A percentile compares a stretch with the other conserved stretches of the same genome.
These are phyloP conservation scores for Chionodraco myersi DNA, from an alignment of 2,113 vertebrate genomes.

Conservation along the genomic window DNA sequence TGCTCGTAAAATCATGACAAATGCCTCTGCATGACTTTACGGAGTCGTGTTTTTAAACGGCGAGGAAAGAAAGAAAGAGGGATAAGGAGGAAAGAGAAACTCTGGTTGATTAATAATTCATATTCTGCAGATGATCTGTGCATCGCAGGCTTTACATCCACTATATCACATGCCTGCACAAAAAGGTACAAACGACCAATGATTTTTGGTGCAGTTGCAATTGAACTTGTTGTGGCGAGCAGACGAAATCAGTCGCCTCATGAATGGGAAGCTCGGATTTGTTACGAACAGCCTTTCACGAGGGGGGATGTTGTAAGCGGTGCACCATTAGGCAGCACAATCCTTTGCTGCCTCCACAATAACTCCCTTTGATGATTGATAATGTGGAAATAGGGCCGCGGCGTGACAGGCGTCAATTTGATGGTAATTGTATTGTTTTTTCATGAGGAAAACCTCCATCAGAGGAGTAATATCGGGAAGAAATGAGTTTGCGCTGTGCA, in stretches of 20 bases:
- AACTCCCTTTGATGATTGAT: slow-evolving; percentile 64
- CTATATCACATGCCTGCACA: slow-evolving; percentile 49
- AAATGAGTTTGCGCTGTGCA: slow-evolving; percentile 53
- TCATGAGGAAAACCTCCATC: slow-evolving; percentile 44
- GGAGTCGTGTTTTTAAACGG: slow-evolving; percentile 57
- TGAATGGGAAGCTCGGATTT: slow-evolving; percentile 58
- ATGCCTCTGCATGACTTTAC: slow-evolving; percentile 59
- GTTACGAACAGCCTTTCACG: slow-evolving; percentile 54
- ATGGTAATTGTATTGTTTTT: slow-evolving; percentile 71
- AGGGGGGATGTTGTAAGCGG: slow-evolving; percentile 36
- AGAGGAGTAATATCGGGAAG: slow-evolving; percentile 59
- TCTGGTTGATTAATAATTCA: slow-evolving; percentile 79
- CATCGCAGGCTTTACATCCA: slow-evolving; percentile 74
- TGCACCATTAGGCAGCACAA: slow-evolving; percentile 53
- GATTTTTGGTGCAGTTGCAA: slow-evolving; percentile 56
- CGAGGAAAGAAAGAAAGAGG: slow-evolving; percentile 32
- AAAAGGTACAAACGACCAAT: slow-evolving; percentile 46
- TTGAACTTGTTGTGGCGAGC: slow-evolving; percentile 37
- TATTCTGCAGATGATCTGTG: slow-evolving; percentile 79
- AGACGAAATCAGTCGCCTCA: slow-evolving; percentile 36
- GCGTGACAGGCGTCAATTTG: slow-evolving; percentile 67
- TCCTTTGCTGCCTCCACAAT: slow-evolving; percentile 38
- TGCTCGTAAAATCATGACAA: slow-evolving; percentile 60
- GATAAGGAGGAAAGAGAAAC: slow-evolving; percentile 46
- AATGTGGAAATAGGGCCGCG: slow-evolving; percentile 47